Evolutionary conservation across 2,888 invertebrate genomes (phyloP).

Genomic region (Kryphioiulus occultus): DNA sequence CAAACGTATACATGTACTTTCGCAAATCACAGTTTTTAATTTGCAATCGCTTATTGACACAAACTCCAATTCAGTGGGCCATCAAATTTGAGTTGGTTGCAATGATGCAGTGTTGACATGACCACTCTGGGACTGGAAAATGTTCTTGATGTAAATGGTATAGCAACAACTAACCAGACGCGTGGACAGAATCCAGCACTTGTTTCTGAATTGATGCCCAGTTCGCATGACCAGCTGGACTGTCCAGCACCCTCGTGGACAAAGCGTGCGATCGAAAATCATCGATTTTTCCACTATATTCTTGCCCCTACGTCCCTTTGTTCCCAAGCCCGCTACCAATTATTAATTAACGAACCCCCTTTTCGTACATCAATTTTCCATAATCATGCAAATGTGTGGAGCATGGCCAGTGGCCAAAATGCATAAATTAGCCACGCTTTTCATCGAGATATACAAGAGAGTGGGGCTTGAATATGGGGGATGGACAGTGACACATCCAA

Average conservation of each 20-base stretch:
- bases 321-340: not conserved
- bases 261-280: not conserved
- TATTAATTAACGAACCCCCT: slow-evolving; percentile 24
- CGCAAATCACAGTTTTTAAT: no score
- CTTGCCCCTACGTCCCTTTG: not conserved
- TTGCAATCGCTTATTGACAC: no score
- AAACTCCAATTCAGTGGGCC: no score
- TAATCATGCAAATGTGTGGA: not conserved
- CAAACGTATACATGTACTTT: no score
- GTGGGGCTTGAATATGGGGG: not conserved
- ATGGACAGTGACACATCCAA: not conserved
- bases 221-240: not conserved
- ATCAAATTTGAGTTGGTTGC: no score
- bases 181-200: no score
- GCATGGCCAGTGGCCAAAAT: slow-evolving; percentile 31
- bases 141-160: no score
- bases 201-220: no score
- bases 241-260: not conserved
- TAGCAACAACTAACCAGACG: no score
- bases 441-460: not conserved
- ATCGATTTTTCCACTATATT: not conserved
- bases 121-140: no score
- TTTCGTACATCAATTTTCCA: slow-evolving; percentile 12
- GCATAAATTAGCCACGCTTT: slow-evolving; percentile 9
- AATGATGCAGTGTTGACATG: no score